Conservation (phyloP, 2,888 invertebrate species). For the Perdita meconis region DNA sequence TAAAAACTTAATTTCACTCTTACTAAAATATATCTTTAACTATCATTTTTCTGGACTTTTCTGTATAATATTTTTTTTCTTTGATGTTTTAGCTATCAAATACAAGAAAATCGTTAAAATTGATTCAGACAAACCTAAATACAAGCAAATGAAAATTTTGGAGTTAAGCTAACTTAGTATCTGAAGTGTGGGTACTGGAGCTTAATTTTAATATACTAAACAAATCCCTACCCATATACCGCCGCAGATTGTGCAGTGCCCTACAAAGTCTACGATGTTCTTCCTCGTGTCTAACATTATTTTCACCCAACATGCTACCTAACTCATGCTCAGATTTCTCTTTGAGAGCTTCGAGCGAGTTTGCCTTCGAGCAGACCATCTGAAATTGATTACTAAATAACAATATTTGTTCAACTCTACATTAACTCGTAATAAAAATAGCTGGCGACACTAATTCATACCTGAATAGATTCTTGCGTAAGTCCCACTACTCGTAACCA, state of each 20-base stretch:
- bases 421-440: not conserved
- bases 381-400: constrained; percentile 78
- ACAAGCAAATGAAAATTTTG: no score
- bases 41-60: no score
- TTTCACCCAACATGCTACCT: constrained; percentile 88
- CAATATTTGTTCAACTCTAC: not conserved
- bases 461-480: constrained; percentile 89
- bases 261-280: constrained; percentile 92
- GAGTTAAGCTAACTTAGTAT: no score
- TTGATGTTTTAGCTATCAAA: no score
- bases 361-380: constrained; percentile 90
- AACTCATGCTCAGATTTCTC: constrained; percentile 94
- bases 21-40: no score
- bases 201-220: constrained; percentile 4
- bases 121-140: no score
- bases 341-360: constrained; percentile 92
- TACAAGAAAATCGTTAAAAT: no score
- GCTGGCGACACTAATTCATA: constrained; percentile 72
- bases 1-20: no score
- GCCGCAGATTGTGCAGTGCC: constrained; percentile 93
- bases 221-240: constrained; percentile 89
- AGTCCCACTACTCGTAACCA: constrained; percentile 97
- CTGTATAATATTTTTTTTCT: no score
- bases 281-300: constrained; percentile 89
- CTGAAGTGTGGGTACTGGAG: no score